Evolutionary conservation across 2,888 invertebrate species (phyloP), one percentile per base, ranked within the genome.

Genomic region (Odiellus spinosus): DNA sequence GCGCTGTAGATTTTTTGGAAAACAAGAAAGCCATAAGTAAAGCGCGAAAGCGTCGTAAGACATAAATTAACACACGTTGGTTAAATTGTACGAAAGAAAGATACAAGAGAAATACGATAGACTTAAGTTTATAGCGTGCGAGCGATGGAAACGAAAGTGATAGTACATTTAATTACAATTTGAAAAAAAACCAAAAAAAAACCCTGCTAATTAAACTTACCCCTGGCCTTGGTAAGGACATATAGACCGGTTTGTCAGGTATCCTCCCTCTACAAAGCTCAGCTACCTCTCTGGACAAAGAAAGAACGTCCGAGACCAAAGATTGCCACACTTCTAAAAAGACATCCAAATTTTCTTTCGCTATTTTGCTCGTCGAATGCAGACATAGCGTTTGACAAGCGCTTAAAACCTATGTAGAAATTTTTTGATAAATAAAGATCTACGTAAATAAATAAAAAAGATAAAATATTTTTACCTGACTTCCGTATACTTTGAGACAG

Each of bases 251-350:
- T 60, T 82, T 80, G 61, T 82, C 74, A 73, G 46, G 76, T 71
- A 56, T 69, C 69, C 66, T 82, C 73, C 58, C 83, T 76, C 56
- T 80, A 70, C 69, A 90, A 78, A 61, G 85, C 53, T 72, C 72
- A 54, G 70, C 76, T 43, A 93, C 80, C 63, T 93, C 90, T 63
- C 85, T 82, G 34, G 88, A 85, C 51, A 91, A 76, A 19, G 82
- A 75, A 45, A 84, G 82, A n/a, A 93, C 82, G 65, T 95, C 93
- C 18, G 82, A 80, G 59, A 88, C 80, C 51, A 93, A 73, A 74
- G 87, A 84, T 61, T 88, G 85, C 83, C 91, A 93, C 83, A 88
- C 86, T 62, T 88, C 87, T 26, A 84, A 77, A 64, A 90, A 90
- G 55, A 87, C 87, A 70, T 61, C 53, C 53, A 61, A 41, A 71